Conservation (phyloP, 2,797 vertebrate genomes). For the Cryptoblepharus egeriae region DNA sequence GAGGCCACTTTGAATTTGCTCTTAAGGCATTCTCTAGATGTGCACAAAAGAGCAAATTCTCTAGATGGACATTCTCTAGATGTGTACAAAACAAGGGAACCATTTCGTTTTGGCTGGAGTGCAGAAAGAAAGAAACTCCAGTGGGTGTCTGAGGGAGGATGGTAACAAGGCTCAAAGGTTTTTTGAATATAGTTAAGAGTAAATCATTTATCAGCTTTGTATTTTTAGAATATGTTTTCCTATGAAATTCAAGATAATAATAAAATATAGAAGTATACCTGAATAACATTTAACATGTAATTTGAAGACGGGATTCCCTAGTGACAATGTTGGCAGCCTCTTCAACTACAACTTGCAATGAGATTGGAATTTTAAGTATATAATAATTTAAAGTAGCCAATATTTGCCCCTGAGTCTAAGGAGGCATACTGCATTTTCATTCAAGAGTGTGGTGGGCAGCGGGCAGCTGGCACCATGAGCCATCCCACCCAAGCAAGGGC, state of each 20-base stretch:
- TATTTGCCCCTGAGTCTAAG: not conserved
- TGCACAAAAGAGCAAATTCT: not conserved
- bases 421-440: not conserved
- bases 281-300: not conserved
- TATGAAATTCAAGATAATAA: not conserved
- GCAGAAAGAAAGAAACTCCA: not conserved
- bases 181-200: not conserved
- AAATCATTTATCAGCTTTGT: not conserved
- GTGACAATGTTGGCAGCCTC: not conserved
- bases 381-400: not conserved
- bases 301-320: not conserved
- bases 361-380: not conserved
- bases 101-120: not conserved
- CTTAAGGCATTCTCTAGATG: not conserved
- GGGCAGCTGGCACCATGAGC: no score
- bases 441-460: not conserved
- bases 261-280: not conserved
- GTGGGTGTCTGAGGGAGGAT: not conserved
- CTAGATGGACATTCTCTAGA: no score
- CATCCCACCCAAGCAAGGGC: no score
- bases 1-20: not conserved
- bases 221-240: not conserved
- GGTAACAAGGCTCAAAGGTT: not conserved
- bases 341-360: not conserved
- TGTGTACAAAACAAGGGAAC: not conserved